Evolutionary conservation across 2,113 vertebrate species (phyloP).

Genomic region (Siphamia tubifer): DNA sequence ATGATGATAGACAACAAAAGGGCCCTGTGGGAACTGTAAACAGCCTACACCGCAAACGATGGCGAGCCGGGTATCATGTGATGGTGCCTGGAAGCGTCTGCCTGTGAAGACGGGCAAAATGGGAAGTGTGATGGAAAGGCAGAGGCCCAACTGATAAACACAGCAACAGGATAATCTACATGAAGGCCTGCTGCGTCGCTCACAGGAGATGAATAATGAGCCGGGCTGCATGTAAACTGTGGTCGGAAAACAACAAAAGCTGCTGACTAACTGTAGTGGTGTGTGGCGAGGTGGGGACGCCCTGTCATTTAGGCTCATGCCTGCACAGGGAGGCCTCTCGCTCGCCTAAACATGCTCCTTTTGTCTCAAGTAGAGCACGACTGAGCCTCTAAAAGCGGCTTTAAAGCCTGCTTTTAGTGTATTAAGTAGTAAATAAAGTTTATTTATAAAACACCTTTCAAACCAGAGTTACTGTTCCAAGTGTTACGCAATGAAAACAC

Average conservation of each 20-base stretch:
- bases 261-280: constrained; percentile 71
- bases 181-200: constrained; percentile 46
- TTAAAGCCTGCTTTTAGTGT: constrained; percentile 24
- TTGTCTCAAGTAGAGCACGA: constrained; percentile 32
- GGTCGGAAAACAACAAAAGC: constrained; percentile 76
- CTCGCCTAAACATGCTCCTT: constrained; percentile 58
- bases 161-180: constrained; percentile 43
- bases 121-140: constrained; percentile 56
- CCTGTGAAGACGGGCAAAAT: constrained; percentile 40
- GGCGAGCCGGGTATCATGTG: constrained; percentile 50
- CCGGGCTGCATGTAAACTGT: constrained; percentile 70
- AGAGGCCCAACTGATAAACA: constrained; percentile 75
- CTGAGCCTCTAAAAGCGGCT: constrained; percentile 7
- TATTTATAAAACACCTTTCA: too few species aligned
- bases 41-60: constrained; percentile 49
- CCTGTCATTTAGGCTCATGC: constrained; percentile 48
- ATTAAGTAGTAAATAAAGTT: background rate
- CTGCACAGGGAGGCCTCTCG: constrained; percentile 36
- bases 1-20: constrained; percentile 51
- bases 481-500: too few species aligned
- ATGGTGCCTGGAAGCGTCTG: constrained; percentile 51
- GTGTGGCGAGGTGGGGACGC: constrained; percentile 52
- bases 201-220: constrained; percentile 72
- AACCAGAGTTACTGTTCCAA: too few species aligned
- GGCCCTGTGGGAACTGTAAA: constrained; percentile 66